Evolutionary conservation across 2,888 invertebrate species (phyloP).

Genomic region (Drosophila robusta): DNA sequence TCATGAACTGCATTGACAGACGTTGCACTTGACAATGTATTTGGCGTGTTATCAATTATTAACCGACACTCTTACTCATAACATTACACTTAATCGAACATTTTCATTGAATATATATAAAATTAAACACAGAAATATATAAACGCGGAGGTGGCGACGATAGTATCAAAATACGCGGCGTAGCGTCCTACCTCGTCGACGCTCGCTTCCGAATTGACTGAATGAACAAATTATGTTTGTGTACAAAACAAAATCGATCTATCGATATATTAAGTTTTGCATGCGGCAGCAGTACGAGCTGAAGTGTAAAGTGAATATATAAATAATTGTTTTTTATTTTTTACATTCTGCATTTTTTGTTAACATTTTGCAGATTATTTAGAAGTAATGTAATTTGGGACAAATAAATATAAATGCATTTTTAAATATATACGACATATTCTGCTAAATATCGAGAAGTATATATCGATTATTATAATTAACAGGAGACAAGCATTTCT

Average conservation of each 20-base stretch:
- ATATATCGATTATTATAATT: not conserved
- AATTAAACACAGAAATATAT: conserved; percentile 29
- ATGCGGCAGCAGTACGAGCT: not conserved
- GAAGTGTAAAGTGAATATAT: not conserved
- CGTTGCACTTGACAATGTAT: conserved; percentile 20
- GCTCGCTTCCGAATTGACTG: conserved; percentile 56
- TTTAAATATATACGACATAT: no score
- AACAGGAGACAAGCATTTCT: not conserved
- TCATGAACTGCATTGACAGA: conserved; percentile 62
- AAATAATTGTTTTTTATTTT: no score
- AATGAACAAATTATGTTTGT: conserved; percentile 37
- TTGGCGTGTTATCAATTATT: conserved; percentile 25
- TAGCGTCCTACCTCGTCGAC: conserved; percentile 38
- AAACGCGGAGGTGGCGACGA: conserved; percentile 15
- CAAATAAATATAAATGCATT: no score
- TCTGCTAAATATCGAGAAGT: no score
- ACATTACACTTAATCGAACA: conserved; percentile 28
- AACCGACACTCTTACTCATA: conserved; percentile 36
- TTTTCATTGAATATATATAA: conserved; percentile 30
- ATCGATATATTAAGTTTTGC: conserved; percentile 13
- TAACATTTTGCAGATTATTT: no score
- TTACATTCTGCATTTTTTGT: no score
- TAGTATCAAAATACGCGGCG: conserved; percentile 11
- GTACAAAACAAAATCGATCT: conserved; percentile 23
- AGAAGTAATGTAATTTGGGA: no score